Percentiles rank a stretch among this genome's conserved stretches.
Evolutionary conservation across 2,797 vertebrate species (phyloP).

Genomic region (Karalla daura): DNA sequence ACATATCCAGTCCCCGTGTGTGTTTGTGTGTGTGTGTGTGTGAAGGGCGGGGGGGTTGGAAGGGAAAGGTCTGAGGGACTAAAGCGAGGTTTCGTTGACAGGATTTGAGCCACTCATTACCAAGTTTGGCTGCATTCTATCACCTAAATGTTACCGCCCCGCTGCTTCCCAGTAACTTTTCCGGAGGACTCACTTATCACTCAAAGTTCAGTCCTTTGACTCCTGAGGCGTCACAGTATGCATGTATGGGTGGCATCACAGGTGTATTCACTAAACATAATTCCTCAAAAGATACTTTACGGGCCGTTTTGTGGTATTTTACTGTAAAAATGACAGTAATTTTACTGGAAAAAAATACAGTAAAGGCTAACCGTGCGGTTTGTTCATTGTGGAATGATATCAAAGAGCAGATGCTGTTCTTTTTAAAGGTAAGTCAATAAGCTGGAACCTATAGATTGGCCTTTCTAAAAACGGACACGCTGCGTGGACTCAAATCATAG

Average conservation of each 20-base stretch:
- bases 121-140: not conserved
- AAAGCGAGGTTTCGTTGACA: not conserved
- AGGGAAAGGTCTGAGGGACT: not conserved
- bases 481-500: conserved; percentile 49
- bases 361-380: too few species aligned
- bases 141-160: not conserved
- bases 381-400: not conserved
- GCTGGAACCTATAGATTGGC: conserved; percentile 34
- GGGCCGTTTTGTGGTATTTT: too few species aligned
- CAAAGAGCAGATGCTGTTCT: not conserved
- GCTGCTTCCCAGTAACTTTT: conserved; percentile 26
- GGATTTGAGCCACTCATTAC: not conserved
- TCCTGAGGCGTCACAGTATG: conserved; percentile 1
- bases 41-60: too few species aligned
- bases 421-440: conserved; percentile 28
- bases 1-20: conserved; percentile 36
- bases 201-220: conserved; percentile 59
- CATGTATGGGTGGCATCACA: conserved; percentile 19
- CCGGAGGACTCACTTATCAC: conserved; percentile 23
- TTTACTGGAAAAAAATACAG: too few species aligned
- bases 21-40: too few species aligned
- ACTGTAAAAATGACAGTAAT: too few species aligned
- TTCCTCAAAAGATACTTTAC: too few species aligned
- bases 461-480: conserved; percentile 49
- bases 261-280: conserved; percentile 15